Base-by-base conservation (phyloP, 2,888 invertebrate species). In the Pammene aurita region DNA sequence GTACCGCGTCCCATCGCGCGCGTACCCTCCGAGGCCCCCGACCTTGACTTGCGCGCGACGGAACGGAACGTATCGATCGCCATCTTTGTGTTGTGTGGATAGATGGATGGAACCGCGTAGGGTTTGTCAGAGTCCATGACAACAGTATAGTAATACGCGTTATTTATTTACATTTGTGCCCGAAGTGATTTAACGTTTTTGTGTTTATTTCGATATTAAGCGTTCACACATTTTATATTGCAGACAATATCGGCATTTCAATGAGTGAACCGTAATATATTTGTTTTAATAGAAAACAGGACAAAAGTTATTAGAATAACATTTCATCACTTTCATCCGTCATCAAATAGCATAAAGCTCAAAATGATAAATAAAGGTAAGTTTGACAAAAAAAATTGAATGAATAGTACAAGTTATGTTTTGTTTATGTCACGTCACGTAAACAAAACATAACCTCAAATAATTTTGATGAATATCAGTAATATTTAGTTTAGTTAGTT, bases 1-100 rank as follows among this genome's bases (percentile, higher is more conserved):
- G 67, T 75, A 76, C 75, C 56, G 70, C 66, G 66, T 0, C 71
- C 72, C 78, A 78, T 78, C 76, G 77, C 78, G 62, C 54, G 48
- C 61, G 70, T 66, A 66, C 72, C 26, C 1, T 71, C 26, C 1
- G 26, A 26, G 26, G 70, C 72, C 73, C n/a, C 73, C 74, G 73
- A 66, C 67, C 38, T 14, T 7, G 26, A n/a, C n/a, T 44, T 46
- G 58, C 44, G 58, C 44, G 44, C 9, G n/a, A 44, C 61, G 61
- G 41, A 57, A 44, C 61, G 61, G 41, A 57, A 42, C 48, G 61
- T 16, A 35, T 34, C 48, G 46, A 48, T 16, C 34, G 48, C 61
- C 16, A 18, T 26, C 16, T 35, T 14, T 35, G 13, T 4, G 7
- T 14, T 35, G 13, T 4, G 7, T 4, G n/a, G 14, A 0, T 6